Evolutionary conservation across 92 coral and sea anemone genomes (phyloP).

Genomic region (Galaxea fascicularis): DNA sequence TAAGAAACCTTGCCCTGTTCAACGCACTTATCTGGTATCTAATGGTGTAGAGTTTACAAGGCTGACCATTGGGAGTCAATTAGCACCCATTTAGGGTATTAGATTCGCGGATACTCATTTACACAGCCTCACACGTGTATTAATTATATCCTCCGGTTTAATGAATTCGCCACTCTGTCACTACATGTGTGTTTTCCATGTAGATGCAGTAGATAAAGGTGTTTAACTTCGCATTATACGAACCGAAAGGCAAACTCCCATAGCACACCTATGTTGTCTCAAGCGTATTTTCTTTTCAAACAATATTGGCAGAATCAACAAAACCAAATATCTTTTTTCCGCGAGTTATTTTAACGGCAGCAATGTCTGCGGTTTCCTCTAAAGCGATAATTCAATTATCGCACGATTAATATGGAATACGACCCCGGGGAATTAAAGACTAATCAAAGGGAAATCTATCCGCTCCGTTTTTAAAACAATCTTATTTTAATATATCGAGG

Average conservation of each 20-base stretch:
- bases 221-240: slow-evolving; percentile 74
- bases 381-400: slow-evolving; percentile 53
- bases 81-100: slow-evolving; percentile 76
- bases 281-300: slow-evolving; percentile 56
- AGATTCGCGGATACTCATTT: slow-evolving; percentile 54
- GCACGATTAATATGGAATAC: slow-evolving; percentile 44
- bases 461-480: slow-evolving; percentile 11
- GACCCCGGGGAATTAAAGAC: slow-evolving; percentile 31
- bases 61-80: slow-evolving; percentile 70
- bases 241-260: slow-evolving; percentile 8
- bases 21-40: slow-evolving; percentile 18
- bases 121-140: slow-evolving; percentile 57
- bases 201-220: slow-evolving; percentile 59
- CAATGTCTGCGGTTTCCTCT: slow-evolving; percentile 22
- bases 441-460: slow-evolving; percentile 13
- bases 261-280: slow-evolving; percentile 14
- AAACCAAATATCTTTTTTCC: slow-evolving; percentile 19
- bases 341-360: slow-evolving; percentile 8
- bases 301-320: slow-evolving; percentile 34
- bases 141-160: slow-evolving; percentile 51
- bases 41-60: slow-evolving; percentile 46
- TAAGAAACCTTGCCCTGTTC: background rate
- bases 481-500: slow-evolving; percentile 5
- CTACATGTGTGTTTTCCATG: slow-evolving; percentile 54
- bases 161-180: slow-evolving; percentile 72